A percentile compares a stretch with the other conserved stretches of the same genome.
Evolutionary conservation across 2,888 invertebrate species (phyloP).

Genomic region (Disparrhopalites patrizii): DNA sequence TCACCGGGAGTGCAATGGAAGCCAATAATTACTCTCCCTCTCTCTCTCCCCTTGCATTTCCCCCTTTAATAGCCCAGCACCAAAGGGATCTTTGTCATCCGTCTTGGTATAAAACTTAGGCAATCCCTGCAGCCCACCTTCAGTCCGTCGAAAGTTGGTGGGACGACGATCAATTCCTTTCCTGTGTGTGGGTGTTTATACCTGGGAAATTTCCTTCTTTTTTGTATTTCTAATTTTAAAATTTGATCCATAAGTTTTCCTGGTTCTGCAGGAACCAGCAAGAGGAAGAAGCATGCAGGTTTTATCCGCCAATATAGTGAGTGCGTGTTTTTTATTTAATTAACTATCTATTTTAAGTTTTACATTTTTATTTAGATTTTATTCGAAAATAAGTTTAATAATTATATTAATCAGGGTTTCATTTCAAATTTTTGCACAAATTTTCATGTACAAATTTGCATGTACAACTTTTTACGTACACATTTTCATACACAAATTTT

Average conservation of each 20-base stretch:
- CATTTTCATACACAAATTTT: too few relatives aligned
- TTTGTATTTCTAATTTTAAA: background rate
- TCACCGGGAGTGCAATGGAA: too few relatives aligned
- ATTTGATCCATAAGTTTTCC: too few relatives aligned
- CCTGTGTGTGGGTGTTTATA: background rate
- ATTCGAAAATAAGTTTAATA: background rate
- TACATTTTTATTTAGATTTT: background rate
- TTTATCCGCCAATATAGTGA: background rate
- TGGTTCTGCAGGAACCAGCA: background rate
- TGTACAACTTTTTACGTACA: too few relatives aligned
- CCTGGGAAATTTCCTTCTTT: too few relatives aligned
- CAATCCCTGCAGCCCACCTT: constrained; percentile 8
- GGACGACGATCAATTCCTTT: background rate
- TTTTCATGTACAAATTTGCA: too few relatives aligned
- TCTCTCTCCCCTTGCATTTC: too few relatives aligned
- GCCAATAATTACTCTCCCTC: too few relatives aligned
- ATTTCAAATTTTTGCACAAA: too few relatives aligned
- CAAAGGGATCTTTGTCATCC: too few relatives aligned
- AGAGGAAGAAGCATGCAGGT: background rate
- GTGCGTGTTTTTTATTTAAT: background rate
- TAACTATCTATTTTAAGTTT: background rate
- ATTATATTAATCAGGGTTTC: background rate
- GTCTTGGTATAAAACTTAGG: constrained; percentile 27
- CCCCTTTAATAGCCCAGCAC: too few relatives aligned
- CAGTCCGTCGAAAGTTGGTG: constrained; percentile 1